Evolutionary conservation across 2,888 invertebrate species (phyloP), one percentile per base, ranked within the genome.

Genomic region (Ditula angustiorana): DNA sequence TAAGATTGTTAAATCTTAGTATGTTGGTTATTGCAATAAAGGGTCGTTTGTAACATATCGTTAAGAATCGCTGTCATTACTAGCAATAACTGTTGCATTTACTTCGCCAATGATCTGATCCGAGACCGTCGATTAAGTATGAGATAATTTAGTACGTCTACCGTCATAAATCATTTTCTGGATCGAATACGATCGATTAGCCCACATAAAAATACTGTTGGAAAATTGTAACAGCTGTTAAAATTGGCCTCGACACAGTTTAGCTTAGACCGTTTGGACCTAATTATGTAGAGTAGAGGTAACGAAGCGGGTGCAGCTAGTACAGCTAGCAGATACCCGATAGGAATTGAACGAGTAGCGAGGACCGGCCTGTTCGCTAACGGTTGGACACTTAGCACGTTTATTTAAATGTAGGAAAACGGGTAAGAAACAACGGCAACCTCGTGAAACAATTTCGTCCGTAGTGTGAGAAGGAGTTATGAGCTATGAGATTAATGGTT

Each of bases 171-270:
- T 58, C 59, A 71, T 74, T 75, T 69, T 68, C 67, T 73, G 67
- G 66, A 69, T 71, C 70, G 73, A 73, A 78, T 74, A 75, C 74
- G 74, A 79, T 80, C 77, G 75, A 80, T 80, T 81, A 80, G 73
- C 77, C 78, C 69, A 80, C 75, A 81, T 79, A 71, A 72, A 62
- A 63, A 52, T 46, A 26, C 50, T 33, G 57, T 52, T 63, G 44
- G 50, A 63, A 63, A 58, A 58, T 44, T 44, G 33, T 35, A 52
- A 52, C 63, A 58, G 58, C 58, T 63, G 52, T 52, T 57, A 41
- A 70, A 75, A 73, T 74, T 79, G 86, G 79, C 86, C 87, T 85
- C 86, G 87, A 85, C 89, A 86, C 79, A 81, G 75, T 87, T 88
- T 81, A 78, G 69, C 76, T 82, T 74, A 77, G 78, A 80, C 79